These are phyloP conservation scores for Thalpophila matura DNA, from an alignment of 2,888 invertebrate genomes.

Conservation along the genomic window DNA sequence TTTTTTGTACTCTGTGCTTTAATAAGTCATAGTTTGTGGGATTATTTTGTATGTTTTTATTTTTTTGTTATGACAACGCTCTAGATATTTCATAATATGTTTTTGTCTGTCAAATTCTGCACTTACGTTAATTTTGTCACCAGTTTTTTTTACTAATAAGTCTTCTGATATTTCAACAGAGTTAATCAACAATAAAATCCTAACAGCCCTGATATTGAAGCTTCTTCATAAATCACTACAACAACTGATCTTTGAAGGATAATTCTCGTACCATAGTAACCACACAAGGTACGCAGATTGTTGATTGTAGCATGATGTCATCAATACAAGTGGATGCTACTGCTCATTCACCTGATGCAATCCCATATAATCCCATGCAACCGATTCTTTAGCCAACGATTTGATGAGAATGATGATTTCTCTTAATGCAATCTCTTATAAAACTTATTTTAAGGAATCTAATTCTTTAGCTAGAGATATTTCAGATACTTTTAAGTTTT, in stretches of 20 bases:
- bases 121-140: not conserved
- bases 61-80: not conserved
- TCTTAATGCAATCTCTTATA: not conserved
- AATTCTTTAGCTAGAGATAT: not conserved
- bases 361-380: constrained; percentile 22
- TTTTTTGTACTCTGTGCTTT: constrained; percentile 65
- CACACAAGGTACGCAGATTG: constrained; percentile 29
- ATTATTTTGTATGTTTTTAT: not conserved
- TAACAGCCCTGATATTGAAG: not conserved
- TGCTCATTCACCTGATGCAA: constrained; percentile 27
- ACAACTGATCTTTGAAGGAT: constrained; percentile 22
- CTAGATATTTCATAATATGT: not conserved
- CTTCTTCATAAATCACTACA: not conserved
- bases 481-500: not conserved
- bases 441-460: not conserved
- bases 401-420: not conserved
- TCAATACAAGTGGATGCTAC: constrained; percentile 29
- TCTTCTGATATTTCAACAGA: not conserved
- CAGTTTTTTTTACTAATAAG: too few species aligned
- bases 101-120: not conserved
- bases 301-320: constrained; percentile 36
- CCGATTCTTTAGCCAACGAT: constrained; percentile 4
- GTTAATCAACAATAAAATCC: not conserved
- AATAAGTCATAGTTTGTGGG: constrained; percentile 48
- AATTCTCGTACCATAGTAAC: constrained; percentile 15